phyloP scores from a whole-genome alignment of 2,113 vertebrate species.

The Lepisosteus oculatus region DNA sequence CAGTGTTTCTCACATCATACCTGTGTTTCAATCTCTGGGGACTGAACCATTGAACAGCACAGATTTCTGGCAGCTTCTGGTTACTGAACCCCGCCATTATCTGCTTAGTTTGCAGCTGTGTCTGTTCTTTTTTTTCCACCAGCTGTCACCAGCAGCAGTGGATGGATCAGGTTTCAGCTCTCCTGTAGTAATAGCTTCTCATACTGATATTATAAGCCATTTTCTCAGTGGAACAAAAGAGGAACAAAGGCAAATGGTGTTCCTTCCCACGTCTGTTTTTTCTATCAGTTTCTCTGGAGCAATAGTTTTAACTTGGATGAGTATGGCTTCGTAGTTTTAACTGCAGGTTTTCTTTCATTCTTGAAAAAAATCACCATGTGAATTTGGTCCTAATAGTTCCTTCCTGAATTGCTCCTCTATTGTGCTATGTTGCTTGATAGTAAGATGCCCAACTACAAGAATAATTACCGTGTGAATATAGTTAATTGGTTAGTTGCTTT shows the following conservation, averaged over 20 bases:
- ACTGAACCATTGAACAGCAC: background rate
- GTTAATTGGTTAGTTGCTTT: too few species aligned
- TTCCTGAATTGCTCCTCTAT: too few species aligned
- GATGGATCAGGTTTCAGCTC: slow-evolving; percentile 55
- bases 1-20: background rate
- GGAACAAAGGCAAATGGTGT: slow-evolving; percentile 8
- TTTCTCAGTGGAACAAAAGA: background rate
- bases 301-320: too few species aligned
- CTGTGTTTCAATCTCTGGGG: background rate
- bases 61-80: slow-evolving; percentile 39
- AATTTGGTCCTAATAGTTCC: too few species aligned
- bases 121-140: slow-evolving; percentile 44
- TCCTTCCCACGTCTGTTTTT: slow-evolving; percentile 8
- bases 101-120: slow-evolving; percentile 59
- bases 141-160: slow-evolving; percentile 58
- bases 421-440: too few species aligned
- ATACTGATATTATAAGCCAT: slow-evolving; percentile 29
- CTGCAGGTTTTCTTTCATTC: too few species aligned
- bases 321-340: too few species aligned
- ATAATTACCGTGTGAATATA: too few species aligned
- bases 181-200: slow-evolving; percentile 29
- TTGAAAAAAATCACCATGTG: too few species aligned
- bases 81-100: slow-evolving; percentile 55
- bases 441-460: too few species aligned
- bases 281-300: background rate